Percentiles rank a stretch among this genome's conserved stretches.
These are phyloP conservation scores for Linurgus olivaceus DNA, from an alignment of 2,797 vertebrate genomes.

Conservation along the genomic window DNA sequence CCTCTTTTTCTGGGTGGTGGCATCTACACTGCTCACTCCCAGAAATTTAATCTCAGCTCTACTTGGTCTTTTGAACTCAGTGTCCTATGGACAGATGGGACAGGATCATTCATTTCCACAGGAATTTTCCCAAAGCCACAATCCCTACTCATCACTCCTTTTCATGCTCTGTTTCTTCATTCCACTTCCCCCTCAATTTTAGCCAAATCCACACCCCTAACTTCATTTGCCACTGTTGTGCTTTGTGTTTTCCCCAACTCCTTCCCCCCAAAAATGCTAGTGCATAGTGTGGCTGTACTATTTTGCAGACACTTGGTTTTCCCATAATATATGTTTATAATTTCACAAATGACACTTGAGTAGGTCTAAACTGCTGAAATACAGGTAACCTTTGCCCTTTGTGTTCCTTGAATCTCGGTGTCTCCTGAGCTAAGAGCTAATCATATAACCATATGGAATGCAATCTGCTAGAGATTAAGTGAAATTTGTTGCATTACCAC, in stretches of 20 bases:
- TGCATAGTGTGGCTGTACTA: background rate
- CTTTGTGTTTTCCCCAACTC: background rate
- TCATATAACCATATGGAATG: conserved; percentile 40
- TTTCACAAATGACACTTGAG: background rate
- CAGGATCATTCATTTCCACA: background rate
- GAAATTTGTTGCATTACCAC: conserved; percentile 50
- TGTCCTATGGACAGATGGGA: background rate
- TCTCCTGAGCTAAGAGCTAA: conserved; percentile 25
- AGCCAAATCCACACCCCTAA: background rate
- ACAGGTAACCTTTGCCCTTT: background rate
- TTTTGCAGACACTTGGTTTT: background rate
- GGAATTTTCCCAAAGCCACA: background rate
- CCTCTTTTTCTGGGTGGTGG: background rate
- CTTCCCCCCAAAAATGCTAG: background rate
- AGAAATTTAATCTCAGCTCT: background rate
- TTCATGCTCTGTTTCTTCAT: background rate
- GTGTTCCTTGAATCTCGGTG: background rate
- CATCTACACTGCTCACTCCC: background rate
- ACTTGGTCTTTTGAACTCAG: background rate
- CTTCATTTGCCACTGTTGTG: background rate
- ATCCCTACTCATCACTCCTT: background rate
- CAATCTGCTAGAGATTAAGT: conserved; percentile 43
- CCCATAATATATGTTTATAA: background rate
- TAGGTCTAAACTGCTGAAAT: background rate
- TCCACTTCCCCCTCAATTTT: background rate